These are phyloP conservation scores for Cyclopterus lumpus DNA, from an alignment of 2,797 vertebrate species.

Conservation along the genomic window DNA sequence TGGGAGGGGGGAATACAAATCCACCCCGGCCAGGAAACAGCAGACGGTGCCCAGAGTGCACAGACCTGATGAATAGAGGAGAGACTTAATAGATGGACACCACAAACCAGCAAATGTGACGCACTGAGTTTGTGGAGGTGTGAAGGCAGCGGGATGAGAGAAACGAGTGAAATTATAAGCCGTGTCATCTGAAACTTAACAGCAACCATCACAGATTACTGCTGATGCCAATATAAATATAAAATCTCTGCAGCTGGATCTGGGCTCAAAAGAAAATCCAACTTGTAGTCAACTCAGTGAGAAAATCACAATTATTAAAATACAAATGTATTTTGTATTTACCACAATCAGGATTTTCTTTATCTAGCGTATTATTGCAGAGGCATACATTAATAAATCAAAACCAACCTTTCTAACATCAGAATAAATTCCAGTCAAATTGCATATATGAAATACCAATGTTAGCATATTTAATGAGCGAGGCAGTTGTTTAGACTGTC, in stretches of 20 bases:
- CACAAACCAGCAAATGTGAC: not conserved
- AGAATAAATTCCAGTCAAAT: not conserved
- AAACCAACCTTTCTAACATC: not conserved
- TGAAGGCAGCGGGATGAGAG: not conserved
- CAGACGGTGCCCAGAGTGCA: conserved; percentile 92
- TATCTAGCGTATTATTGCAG: not conserved
- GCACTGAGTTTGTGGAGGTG: not conserved
- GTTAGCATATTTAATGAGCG: not conserved
- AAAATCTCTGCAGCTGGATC: not conserved
- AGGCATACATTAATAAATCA: not conserved
- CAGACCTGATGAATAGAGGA: conserved; percentile 81
- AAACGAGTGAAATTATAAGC: not conserved
- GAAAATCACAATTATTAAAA: not conserved
- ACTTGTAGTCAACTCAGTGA: not conserved
- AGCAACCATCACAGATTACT: not conserved
- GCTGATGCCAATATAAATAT: not conserved
- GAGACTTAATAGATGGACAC: not conserved
- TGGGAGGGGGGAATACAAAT: conserved; percentile 79
- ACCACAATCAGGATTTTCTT: not conserved
- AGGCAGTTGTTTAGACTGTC: not conserved
- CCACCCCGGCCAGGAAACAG: conserved; percentile 91
- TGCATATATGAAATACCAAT: not conserved
- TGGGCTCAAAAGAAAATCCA: not conserved
- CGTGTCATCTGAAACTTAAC: not conserved
- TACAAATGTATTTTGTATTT: not conserved